phyloP scores from a whole-genome alignment of 2,888 invertebrate genomes.

The Pogonocherus hispidulus region DNA sequence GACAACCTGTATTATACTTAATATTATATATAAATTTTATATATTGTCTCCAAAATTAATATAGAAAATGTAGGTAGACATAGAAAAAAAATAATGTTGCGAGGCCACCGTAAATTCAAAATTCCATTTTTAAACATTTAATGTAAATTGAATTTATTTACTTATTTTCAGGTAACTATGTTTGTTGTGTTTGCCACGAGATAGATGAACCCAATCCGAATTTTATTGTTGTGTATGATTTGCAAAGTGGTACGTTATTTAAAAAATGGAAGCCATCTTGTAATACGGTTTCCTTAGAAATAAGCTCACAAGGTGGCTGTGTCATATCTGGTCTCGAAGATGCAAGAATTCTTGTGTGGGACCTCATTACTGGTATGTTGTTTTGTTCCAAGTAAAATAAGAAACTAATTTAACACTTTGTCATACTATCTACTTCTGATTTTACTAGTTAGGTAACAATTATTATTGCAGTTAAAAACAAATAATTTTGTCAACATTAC shows the following conservation, averaged over 20 bases:
- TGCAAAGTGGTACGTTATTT: conserved; percentile 90
- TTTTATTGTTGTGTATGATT: conserved; percentile 91
- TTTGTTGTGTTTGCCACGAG: conserved; percentile 79
- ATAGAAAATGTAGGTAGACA: too few relatives aligned
- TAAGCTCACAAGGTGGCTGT: conserved; percentile 86
- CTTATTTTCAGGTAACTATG: conserved; percentile 75
- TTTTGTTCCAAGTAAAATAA: background rate
- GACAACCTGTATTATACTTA: too few relatives aligned
- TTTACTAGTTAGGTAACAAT: too few relatives aligned
- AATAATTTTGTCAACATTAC: too few relatives aligned
- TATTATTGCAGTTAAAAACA: too few relatives aligned
- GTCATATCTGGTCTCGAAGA: conserved; percentile 88
- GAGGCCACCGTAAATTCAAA: too few relatives aligned
- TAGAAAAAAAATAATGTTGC: too few relatives aligned
- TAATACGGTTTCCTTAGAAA: conserved; percentile 87
- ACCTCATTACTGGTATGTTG: conserved; percentile 80
- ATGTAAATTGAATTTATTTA: background rate
- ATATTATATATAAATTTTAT: too few relatives aligned
- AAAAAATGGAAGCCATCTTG: conserved; percentile 93
- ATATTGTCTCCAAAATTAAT: too few relatives aligned
- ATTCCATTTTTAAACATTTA: too few relatives aligned
- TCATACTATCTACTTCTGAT: too few relatives aligned
- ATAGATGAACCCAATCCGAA: conserved; percentile 85
- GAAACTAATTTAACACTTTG: background rate
- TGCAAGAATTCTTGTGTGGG: conserved; percentile 88